Base-by-base conservation (phyloP, 2,888 invertebrate genomes). In the Pterobdella sp. region DNA sequence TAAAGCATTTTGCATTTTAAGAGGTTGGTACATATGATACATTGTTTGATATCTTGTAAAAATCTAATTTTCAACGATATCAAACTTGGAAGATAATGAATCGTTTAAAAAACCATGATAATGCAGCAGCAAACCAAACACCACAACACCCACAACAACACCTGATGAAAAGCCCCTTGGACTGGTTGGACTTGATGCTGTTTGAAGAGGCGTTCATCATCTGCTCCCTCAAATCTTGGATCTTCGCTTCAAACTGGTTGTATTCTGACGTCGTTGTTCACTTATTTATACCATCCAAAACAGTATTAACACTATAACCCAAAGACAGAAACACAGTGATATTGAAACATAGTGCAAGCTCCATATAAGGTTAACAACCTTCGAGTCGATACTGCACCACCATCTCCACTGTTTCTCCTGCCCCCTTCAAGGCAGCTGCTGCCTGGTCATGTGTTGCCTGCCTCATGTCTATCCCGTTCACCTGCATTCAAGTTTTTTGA, bases 401-500 rank as follows among this genome's bases (percentile, higher is more conserved):
- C 81, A 98, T 88, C 77, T 91, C 92, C 76, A 97, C 97, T 74
- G 90, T 90, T 81, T 94, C 93, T 70, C 93, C 95, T 72, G 84
- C 83, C 60, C 81, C 79, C 72, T 84, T 84, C 79, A 98, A 89
- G 73, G 94, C 93, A 82, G 91, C 91, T 73, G 97, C 98, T 70
- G 98, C 97, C 84, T 94, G 93, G 84, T 96, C 96, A 84, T 98
- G 98, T 72, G 95, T 95, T 76, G 97, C 96, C 83, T 88, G 90
- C 79, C 90, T 88, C 80, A 98, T 88, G 84, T 94, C 93, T 72
- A 90, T 88, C 76, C 91, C 93, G 85, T 97, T 97, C 31, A 86
- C 86, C 82, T 85, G 81, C n/a, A 81, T 74, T 42, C 36, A 37
- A 31, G n/a, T 22, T 18, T n/a, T 37, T 49, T 14, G 52, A 18